Evolutionary conservation across 2,113 vertebrate species (phyloP).

Genomic region (Melanerpes formicivorus): DNA sequence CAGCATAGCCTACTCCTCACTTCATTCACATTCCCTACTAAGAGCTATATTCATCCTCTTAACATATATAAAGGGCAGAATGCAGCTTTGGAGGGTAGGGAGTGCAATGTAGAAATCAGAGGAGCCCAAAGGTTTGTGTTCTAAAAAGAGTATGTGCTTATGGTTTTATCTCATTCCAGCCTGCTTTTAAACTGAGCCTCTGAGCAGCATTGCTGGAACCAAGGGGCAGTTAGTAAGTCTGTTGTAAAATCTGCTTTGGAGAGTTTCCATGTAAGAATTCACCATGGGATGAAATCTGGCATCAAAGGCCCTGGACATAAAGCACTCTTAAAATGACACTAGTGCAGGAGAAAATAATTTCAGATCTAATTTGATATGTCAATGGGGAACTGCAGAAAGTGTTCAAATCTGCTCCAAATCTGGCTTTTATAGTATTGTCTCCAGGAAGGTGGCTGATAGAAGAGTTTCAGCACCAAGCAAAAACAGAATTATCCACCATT

Average conservation of each 20-base stretch:
- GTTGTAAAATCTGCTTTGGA: constrained; percentile 49
- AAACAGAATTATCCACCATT: constrained; percentile 52
- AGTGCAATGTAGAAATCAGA: background rate
- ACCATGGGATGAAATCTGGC: constrained; percentile 14
- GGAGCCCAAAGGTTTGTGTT: background rate
- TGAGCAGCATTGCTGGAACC: background rate
- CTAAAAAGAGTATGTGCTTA: background rate
- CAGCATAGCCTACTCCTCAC: background rate
- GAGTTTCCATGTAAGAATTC: constrained; percentile 38
- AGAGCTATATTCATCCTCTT: background rate
- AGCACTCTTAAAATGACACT: background rate
- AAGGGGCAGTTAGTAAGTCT: constrained; percentile 24
- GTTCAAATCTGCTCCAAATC: constrained; percentile 28
- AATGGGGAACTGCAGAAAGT: background rate
- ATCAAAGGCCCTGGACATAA: constrained; percentile 10
- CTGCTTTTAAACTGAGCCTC: constrained; percentile 31
- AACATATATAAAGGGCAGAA: background rate
- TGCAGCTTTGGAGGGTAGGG: background rate
- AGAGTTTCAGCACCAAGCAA: constrained; percentile 40
- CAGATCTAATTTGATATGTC: constrained; percentile 35
- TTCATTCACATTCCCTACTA: background rate
- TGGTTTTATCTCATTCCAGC: background rate
- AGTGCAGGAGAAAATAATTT: background rate
- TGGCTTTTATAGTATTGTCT: constrained; percentile 45
- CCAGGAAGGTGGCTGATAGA: constrained; percentile 6